phyloP scores from a whole-genome alignment of 1,140 invertebrate species.

The Ostrea edulis region DNA sequence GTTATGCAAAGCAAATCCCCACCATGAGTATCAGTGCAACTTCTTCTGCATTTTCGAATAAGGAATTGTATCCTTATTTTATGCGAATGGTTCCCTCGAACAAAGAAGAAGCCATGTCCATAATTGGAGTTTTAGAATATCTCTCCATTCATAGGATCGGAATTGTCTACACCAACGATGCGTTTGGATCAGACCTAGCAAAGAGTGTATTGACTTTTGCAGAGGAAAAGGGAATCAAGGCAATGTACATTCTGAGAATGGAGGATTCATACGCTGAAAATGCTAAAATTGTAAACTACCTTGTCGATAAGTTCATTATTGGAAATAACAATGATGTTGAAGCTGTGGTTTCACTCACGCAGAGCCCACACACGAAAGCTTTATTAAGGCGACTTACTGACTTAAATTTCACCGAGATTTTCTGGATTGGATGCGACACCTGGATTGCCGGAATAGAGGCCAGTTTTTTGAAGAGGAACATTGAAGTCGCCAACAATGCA shows the following conservation, averaged over 20 bases:
- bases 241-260: neutral
- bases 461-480: neutral
- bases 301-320: neutral
- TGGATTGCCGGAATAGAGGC: neutral
- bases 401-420: neutral
- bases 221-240: conserved; percentile 4
- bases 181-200: neutral
- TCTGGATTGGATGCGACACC: conserved; percentile 6
- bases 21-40: conserved; percentile 12
- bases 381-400: neutral
- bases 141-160: neutral
- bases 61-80: neutral
- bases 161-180: conserved; percentile 20
- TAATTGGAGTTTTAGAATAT: neutral
- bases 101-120: neutral
- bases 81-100: conserved; percentile 23
- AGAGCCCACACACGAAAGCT: neutral
- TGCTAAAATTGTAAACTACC: neutral
- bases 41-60: neutral
- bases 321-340: neutral
- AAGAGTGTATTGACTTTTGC: neutral
- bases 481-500: neutral
- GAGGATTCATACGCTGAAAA: neutral
- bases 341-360: conserved; percentile 12
- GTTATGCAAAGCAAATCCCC: conserved; percentile 1